Evolutionary conservation across 2,113 vertebrate genomes (phyloP).

Genomic region (Galemys pyrenaicus): DNA sequence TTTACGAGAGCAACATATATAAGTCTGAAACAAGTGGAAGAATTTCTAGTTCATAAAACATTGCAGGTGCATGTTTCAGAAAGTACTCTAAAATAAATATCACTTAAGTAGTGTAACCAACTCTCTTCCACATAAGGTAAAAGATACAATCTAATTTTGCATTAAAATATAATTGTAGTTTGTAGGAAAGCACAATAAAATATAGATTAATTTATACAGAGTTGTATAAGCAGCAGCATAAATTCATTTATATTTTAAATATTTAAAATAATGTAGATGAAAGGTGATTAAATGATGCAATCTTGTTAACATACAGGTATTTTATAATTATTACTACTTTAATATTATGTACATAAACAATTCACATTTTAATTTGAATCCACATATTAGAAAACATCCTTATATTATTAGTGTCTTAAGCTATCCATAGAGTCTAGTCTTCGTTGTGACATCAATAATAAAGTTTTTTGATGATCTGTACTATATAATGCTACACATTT

Average conservation of each 20-base stretch:
- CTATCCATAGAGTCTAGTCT: neutral
- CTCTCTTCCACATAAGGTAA: constrained; percentile 56
- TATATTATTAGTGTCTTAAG: neutral
- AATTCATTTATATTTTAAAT: neutral
- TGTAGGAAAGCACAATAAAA: constrained; percentile 71
- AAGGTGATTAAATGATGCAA: neutral
- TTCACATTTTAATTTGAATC: neutral
- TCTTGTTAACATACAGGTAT: neutral
- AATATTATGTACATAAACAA: constrained; percentile 7
- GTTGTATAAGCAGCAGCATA: constrained; percentile 22
- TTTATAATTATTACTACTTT: neutral
- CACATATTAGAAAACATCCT: neutral
- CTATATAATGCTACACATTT: neutral
- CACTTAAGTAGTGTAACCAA: constrained; percentile 72
- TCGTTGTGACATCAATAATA: neutral
- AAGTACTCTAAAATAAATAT: constrained; percentile 61
- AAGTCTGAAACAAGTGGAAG: constrained; percentile 32
- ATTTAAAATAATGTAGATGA: neutral
- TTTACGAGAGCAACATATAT: constrained; percentile 65
- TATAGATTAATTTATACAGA: constrained; percentile 62
- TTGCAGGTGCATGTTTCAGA: neutral
- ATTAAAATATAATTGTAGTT: constrained; percentile 71
- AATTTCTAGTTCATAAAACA: constrained; percentile 49
- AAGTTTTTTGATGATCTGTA: neutral
- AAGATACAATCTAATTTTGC: constrained; percentile 57